Conservation (phyloP, 2,888 invertebrate genomes). For the Melanchra persicariae region DNA sequence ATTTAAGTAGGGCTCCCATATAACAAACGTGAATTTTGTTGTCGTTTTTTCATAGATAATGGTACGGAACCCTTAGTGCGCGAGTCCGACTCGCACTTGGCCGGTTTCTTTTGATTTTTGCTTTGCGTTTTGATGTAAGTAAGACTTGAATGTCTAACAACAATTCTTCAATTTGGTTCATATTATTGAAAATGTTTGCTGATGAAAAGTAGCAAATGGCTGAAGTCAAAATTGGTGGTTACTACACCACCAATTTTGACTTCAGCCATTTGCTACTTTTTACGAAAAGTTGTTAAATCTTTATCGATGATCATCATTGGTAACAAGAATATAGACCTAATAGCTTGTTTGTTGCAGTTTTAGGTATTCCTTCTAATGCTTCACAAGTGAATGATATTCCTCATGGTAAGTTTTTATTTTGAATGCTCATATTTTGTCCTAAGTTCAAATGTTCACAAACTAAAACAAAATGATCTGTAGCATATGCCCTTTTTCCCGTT, state of each 20-base stretch:
- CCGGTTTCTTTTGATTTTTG: no score
- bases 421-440: not conserved
- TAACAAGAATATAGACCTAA: not conserved
- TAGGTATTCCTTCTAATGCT: not conserved
- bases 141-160: no score
- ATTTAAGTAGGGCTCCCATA: no score
- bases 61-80: no score
- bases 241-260: not conserved
- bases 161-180: no score
- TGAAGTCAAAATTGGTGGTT: not conserved
- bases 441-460: not conserved
- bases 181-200: not conserved
- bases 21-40: no score
- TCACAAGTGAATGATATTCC: not conserved
- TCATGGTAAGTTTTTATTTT: conserved; percentile 1
- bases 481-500: no score
- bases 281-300: not conserved
- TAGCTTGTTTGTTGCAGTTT: not conserved
- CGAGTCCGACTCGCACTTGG: no score
- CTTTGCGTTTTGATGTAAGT: no score
- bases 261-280: no score
- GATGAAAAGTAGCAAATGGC: not conserved
- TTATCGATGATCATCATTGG: not conserved
- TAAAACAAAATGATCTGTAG: no score
- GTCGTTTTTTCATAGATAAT: no score